Conservation (phyloP, 2,797 vertebrate genomes). For the Vultur gryphus region DNA sequence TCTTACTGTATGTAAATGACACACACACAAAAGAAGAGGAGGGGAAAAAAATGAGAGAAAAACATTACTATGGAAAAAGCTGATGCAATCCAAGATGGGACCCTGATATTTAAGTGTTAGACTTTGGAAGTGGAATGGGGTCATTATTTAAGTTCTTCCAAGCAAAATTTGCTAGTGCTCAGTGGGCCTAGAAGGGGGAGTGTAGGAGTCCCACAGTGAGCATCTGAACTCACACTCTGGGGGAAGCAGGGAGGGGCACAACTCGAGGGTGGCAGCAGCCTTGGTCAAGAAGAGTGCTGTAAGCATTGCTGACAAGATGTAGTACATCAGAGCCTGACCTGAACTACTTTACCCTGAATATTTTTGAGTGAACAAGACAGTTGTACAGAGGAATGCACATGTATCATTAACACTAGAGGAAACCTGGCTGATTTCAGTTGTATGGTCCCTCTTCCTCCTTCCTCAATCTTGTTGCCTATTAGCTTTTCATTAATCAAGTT, state of each 20-base stretch:
- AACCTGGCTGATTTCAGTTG: not conserved
- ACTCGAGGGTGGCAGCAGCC: not conserved
- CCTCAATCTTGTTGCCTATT: not conserved
- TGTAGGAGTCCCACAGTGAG: not conserved
- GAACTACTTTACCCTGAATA: not conserved
- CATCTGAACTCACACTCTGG: not conserved
- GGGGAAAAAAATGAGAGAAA: not conserved
- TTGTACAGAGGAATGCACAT: not conserved
- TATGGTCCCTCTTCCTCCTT: not conserved
- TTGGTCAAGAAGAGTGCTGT: not conserved
- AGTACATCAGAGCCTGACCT: not conserved
- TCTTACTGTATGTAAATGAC: not conserved
- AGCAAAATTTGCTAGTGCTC: not conserved
- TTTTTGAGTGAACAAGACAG: not conserved
- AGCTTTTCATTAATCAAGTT: not conserved
- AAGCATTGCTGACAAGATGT: not conserved
- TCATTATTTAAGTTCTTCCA: not conserved
- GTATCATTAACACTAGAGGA: not conserved
- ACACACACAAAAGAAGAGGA: not conserved
- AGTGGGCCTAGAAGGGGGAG: not conserved
- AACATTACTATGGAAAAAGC: not conserved
- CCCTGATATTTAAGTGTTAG: not conserved
- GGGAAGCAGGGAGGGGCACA: not conserved
- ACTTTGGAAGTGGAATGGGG: not conserved
- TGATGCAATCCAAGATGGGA: not conserved